Evolutionary conservation across 2,113 vertebrate species (phyloP), one percentile per base, ranked within the genome.

Genomic region (Strix aluco): DNA sequence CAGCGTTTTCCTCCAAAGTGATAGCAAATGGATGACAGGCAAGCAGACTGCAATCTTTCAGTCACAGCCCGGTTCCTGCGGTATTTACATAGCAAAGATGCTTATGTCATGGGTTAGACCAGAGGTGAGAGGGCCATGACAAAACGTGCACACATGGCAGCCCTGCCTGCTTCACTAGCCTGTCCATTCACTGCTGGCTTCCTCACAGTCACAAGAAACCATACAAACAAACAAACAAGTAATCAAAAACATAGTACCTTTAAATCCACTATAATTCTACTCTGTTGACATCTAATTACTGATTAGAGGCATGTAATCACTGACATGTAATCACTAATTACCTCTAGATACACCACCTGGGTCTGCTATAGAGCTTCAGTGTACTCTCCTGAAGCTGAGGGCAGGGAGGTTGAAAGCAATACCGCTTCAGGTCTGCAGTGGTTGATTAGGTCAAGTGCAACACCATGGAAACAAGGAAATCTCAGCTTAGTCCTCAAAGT

Each of bases 261-360:
- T 79, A 91, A 88, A 94, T 86, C 71, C 52, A 74, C 46, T 40
- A 19, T 94, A 88, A 88, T 92, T 94, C 74, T 79, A 34, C 42
- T 82, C 65, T 82, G 51, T 58, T 84, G 27, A 58, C 61, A 66
- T 85, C 61, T 95, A 91, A 95, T 92, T 92, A 92, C 57, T 91
- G 15, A 1, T 88, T 88, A 44, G 4, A 84, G 38, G 22, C 73
- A 72, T 69, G 73, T 77, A 92, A 95, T 86, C 80, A 78, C 59
- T 65, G 70, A 62, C 36, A n/a, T 49, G 38, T 80, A 83, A 95
- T 95, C 92, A 67, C 71, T 82, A 70, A 85, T 92, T 88, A 79
- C 79, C 92, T 94, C 61, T 85, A 74, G 92, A 62, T 79, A 71
- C 55, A 62, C 90, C 61, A 82, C 74, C 90, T 79, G 61, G 6